Evolutionary conservation across 30 jellyfish, hydroid and myxozoan species (phyloP).

Genomic region (Aurelia aurita): DNA sequence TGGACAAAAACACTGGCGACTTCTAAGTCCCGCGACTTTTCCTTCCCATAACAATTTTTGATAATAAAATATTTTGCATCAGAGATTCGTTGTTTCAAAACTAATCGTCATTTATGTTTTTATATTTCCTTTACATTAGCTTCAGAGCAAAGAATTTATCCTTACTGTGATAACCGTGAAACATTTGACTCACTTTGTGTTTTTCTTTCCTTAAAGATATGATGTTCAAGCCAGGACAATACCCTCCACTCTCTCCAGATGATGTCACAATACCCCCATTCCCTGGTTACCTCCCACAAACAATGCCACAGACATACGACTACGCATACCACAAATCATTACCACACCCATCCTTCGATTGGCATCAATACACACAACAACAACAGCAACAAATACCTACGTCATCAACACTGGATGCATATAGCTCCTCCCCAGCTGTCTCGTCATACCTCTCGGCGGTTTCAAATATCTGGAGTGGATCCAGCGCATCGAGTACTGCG

Average conservation of each 20-base stretch:
- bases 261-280: constrained; percentile 46
- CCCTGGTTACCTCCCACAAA: constrained; percentile 48
- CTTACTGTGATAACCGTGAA: too few relatives aligned
- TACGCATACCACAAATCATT: constrained; percentile 51
- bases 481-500: constrained; percentile 3
- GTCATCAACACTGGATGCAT: constrained; percentile 45
- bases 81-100: too few relatives aligned
- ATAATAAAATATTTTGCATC: too few relatives aligned
- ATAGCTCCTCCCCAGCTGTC: constrained; percentile 55
- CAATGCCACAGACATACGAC: constrained; percentile 56
- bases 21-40: too few relatives aligned
- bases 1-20: too few relatives aligned
- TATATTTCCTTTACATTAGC: too few relatives aligned
- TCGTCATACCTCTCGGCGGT: constrained; percentile 58
- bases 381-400: constrained; percentile 40
- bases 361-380: constrained; percentile 60
- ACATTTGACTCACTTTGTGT: neutral
- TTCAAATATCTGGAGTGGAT: constrained; percentile 59
- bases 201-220: constrained; percentile 14
- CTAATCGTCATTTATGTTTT: too few relatives aligned
- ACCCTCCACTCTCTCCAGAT: constrained; percentile 57
- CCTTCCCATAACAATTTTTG: too few relatives aligned
- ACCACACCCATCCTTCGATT: constrained; percentile 48
- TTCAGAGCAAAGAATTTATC: too few relatives aligned
- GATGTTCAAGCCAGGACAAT: constrained; percentile 68